These are phyloP conservation scores for Bursaphelenchus okinawaensis DNA, from an alignment of 2,888 invertebrate genomes.

Conservation along the genomic window DNA sequence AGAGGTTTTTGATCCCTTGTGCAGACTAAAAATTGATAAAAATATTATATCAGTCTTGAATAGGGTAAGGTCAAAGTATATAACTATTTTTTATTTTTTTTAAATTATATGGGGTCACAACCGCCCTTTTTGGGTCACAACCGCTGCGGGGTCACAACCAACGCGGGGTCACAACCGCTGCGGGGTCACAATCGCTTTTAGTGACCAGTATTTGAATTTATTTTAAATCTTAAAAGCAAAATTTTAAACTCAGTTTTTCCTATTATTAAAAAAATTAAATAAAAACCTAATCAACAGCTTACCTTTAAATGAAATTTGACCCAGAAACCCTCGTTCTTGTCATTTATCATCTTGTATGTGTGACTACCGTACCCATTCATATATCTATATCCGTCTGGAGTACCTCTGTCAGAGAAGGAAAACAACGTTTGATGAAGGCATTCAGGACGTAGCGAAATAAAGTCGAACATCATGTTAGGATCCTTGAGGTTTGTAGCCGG, in stretches of 20 bases:
- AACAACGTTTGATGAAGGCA: conserved; percentile 58
- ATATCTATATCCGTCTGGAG: conserved; percentile 58
- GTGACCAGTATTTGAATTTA: too few species aligned
- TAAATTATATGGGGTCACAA: too few species aligned
- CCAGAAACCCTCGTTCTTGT: conserved; percentile 41
- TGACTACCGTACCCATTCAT: conserved; percentile 52
- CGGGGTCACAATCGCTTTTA: too few species aligned
- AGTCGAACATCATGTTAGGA: conserved; percentile 44
- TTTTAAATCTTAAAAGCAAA: too few species aligned
- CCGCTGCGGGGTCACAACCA: too few species aligned
- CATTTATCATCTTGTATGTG: conserved; percentile 56
- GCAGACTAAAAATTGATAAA: conserved; percentile 39
- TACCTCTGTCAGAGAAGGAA: conserved; percentile 59
- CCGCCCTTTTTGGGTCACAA: too few species aligned
- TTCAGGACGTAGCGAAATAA: conserved; percentile 51
- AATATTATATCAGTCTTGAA: too few species aligned
- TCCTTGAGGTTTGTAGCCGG: conserved; percentile 72
- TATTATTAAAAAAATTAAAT: background rate
- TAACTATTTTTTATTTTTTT: too few species aligned
- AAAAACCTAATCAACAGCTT: background rate
- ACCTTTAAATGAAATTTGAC: conserved; percentile 57
- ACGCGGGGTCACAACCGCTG: too few species aligned
- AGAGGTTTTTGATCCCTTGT: conserved; percentile 52
- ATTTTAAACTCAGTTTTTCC: too few species aligned
- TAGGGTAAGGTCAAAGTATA: too few species aligned